These are phyloP conservation scores for Dascillus cervinus DNA, from an alignment of 2,888 invertebrate species.

Conservation along the genomic window DNA sequence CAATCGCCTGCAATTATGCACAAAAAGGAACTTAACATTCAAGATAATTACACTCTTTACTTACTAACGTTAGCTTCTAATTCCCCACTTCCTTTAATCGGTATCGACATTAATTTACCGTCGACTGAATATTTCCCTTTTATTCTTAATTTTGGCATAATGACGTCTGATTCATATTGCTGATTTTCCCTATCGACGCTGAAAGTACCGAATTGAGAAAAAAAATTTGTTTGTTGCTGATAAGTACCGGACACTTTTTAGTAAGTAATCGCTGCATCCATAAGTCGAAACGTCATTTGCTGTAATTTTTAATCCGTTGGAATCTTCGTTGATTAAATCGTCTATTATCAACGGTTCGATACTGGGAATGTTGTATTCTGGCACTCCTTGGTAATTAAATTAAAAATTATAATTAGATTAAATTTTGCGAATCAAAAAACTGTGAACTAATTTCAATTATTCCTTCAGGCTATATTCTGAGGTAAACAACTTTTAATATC, in stretches of 20 bases:
- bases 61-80: slow-evolving; percentile 49
- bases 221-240: background rate
- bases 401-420: background rate
- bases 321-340: slow-evolving; percentile 45
- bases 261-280: slow-evolving; percentile 47
- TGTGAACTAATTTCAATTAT: background rate
- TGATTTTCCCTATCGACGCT: slow-evolving; percentile 38
- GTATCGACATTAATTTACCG: slow-evolving; percentile 47
- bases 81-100: slow-evolving; percentile 48
- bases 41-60: too few relatives aligned
- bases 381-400: slow-evolving; percentile 34
- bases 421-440: background rate
- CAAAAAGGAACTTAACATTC: background rate
- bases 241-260: slow-evolving; percentile 43
- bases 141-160: slow-evolving; percentile 45
- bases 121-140: slow-evolving; percentile 47
- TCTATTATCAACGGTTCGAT: slow-evolving; percentile 48
- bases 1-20: slow-evolving; percentile 35
- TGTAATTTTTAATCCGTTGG: slow-evolving; percentile 40
- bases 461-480: slow-evolving; percentile 1
- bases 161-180: slow-evolving; percentile 39
- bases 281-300: slow-evolving; percentile 43
- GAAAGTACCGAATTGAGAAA: slow-evolving; percentile 15
- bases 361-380: slow-evolving; percentile 49
- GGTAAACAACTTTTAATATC: background rate